Conservation (phyloP, 1,140 invertebrate genomes). For the Cyclargus thomasi region DNA sequence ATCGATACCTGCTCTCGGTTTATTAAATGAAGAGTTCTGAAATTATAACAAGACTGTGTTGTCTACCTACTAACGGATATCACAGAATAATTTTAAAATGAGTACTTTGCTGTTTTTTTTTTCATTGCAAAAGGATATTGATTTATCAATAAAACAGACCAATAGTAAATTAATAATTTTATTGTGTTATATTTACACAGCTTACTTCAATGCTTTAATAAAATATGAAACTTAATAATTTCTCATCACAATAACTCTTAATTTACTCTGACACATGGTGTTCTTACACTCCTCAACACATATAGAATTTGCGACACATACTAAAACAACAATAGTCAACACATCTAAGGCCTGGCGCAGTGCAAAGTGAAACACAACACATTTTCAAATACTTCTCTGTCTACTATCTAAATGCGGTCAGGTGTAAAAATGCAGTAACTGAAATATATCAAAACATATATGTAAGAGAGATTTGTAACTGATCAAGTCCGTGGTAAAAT, state of each 20-base stretch:
- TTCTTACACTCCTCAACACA: conserved; percentile 37
- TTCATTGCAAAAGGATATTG: background rate
- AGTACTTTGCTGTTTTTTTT: too few species aligned
- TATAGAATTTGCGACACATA: conserved; percentile 49
- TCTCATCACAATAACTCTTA: conserved; percentile 49
- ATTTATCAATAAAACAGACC: conserved; percentile 31
- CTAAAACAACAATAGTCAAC: conserved; percentile 45
- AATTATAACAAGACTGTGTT: too few species aligned
- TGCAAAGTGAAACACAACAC: conserved; percentile 2
- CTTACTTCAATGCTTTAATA: conserved; percentile 62
- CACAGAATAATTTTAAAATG: too few species aligned
- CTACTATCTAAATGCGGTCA: background rate
- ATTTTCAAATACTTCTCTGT: background rate
- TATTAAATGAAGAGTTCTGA: too few species aligned
- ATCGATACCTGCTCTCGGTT: too few species aligned
- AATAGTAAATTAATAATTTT: conserved; percentile 72
- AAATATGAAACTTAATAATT: conserved; percentile 70
- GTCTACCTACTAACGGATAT: too few species aligned
- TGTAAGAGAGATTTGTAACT: too few species aligned
- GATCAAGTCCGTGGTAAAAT: too few species aligned
- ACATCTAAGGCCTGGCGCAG: conserved; percentile 41
- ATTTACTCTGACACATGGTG: conserved; percentile 34
- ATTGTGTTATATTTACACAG: conserved; percentile 70
- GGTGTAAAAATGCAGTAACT: background rate
- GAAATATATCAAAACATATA: background rate